Evolutionary conservation across 2,888 invertebrate species (phyloP).

Genomic region (Clepsis dumicolana): DNA sequence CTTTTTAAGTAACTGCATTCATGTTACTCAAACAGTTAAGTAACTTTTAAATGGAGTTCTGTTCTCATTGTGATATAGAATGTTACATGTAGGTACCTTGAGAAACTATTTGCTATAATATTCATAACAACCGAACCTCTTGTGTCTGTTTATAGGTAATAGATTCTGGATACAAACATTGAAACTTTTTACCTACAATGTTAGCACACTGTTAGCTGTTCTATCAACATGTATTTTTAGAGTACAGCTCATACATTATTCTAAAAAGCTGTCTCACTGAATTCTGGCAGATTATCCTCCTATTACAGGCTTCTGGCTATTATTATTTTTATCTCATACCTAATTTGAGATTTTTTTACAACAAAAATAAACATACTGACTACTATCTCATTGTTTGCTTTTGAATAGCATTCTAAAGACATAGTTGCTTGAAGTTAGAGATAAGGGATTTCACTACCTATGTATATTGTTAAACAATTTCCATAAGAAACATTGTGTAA

Average conservation of each 20-base stretch:
- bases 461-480: background rate
- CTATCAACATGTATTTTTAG: too few species aligned
- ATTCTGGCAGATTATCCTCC: too few species aligned
- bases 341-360: too few species aligned
- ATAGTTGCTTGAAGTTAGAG: background rate
- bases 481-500: background rate
- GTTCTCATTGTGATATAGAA: background rate
- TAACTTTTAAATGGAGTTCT: slow-evolving; percentile 31
- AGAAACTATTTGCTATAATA: too few species aligned
- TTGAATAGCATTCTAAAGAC: background rate
- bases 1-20: slow-evolving; percentile 30
- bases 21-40: slow-evolving; percentile 28
- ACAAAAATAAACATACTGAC: background rate
- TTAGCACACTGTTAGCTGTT: too few species aligned
- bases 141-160: background rate
- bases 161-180: too few species aligned
- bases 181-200: too few species aligned
- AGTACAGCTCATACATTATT: too few species aligned
- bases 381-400: background rate
- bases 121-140: too few species aligned
- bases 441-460: background rate
- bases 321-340: too few species aligned
- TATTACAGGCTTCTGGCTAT: too few species aligned
- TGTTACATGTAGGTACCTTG: background rate
- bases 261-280: too few species aligned